Conservation (phyloP, 2,888 invertebrate species). For the Xestia ashworthii region DNA sequence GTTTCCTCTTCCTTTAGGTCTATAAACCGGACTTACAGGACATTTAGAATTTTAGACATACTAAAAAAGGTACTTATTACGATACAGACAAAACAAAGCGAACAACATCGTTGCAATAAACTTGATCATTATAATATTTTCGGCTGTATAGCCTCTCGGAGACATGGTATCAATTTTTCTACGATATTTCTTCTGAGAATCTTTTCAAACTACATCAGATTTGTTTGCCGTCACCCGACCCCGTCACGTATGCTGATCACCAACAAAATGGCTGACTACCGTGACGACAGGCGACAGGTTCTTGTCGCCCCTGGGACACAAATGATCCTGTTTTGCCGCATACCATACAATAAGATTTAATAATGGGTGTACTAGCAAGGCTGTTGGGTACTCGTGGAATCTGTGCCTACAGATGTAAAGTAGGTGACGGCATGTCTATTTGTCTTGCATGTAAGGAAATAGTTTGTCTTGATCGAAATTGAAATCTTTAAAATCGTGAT, state of each 20-base stretch:
- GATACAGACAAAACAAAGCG: neutral
- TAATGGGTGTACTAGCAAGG: slow-evolving; percentile 55
- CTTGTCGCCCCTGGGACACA: slow-evolving; percentile 59
- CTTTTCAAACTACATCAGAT: neutral
- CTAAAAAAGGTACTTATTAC: neutral
- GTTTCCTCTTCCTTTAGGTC: neutral
- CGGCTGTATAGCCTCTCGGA: neutral
- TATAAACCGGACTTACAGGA: neutral
- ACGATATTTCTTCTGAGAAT: neutral
- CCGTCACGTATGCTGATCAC: slow-evolving; percentile 47
- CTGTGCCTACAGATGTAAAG: slow-evolving; percentile 23
- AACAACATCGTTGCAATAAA: neutral
- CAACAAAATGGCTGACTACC: slow-evolving; percentile 61
- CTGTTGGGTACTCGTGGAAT: slow-evolving; percentile 31
- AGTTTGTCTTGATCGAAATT: neutral
- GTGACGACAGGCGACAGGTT: slow-evolving; percentile 56
- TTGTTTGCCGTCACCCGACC: slow-evolving; percentile 33
- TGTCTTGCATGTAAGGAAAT: neutral
- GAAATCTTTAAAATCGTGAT: neutral
- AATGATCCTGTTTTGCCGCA: slow-evolving; percentile 63
- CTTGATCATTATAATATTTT: neutral
- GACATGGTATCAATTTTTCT: neutral
- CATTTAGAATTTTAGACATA: neutral
- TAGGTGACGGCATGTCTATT: neutral
- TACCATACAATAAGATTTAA: slow-evolving; percentile 61